Evolutionary conservation across 1,140 invertebrate species (phyloP).

Genomic region (Drosophila trapezifrons): DNA sequence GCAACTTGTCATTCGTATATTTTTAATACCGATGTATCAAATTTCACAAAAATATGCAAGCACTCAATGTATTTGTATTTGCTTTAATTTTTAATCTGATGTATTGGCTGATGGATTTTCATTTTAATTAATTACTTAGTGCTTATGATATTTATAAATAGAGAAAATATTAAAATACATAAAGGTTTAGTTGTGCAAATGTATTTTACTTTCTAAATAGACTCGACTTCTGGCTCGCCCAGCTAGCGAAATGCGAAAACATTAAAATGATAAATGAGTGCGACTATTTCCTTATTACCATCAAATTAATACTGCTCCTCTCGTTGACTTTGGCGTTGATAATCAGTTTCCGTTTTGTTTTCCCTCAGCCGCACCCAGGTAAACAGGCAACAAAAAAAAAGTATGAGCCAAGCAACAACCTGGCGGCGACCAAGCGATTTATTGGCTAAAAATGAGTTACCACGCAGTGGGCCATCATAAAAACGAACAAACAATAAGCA

Average conservation of each 20-base stretch:
- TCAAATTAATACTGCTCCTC: slow-evolving; percentile 69
- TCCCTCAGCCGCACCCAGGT: slow-evolving; percentile 50
- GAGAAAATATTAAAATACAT: neutral
- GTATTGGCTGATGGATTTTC: neutral
- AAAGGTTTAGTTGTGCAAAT: slow-evolving; percentile 21
- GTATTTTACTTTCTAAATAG: slow-evolving; percentile 17
- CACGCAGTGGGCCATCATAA: slow-evolving; percentile 54
- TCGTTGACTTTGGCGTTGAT: slow-evolving; percentile 20
- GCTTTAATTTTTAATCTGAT: neutral
- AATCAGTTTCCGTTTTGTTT: slow-evolving; percentile 58
- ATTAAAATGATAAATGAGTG: slow-evolving; percentile 78
- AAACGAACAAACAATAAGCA: slow-evolving; percentile 18
- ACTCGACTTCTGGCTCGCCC: slow-evolving; percentile 21
- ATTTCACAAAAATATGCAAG: neutral
- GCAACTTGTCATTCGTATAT: slow-evolving; percentile 29
- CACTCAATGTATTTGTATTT: neutral
- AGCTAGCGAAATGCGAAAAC: slow-evolving; percentile 27
- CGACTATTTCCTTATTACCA: slow-evolving; percentile 76
- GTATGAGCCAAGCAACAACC: slow-evolving; percentile 8
- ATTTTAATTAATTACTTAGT: neutral
- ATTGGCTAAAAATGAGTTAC: slow-evolving; percentile 75
- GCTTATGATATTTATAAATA: slow-evolving; percentile 1
- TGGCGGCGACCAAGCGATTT: slow-evolving; percentile 52
- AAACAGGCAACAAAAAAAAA: slow-evolving; percentile 6
- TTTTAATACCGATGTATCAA: slow-evolving; percentile 7